A percentile compares a stretch with the other conserved stretches of the same genome.
These are phyloP conservation scores for Aphrophora alni DNA, from an alignment of 2,888 invertebrate species.

Conservation along the genomic window DNA sequence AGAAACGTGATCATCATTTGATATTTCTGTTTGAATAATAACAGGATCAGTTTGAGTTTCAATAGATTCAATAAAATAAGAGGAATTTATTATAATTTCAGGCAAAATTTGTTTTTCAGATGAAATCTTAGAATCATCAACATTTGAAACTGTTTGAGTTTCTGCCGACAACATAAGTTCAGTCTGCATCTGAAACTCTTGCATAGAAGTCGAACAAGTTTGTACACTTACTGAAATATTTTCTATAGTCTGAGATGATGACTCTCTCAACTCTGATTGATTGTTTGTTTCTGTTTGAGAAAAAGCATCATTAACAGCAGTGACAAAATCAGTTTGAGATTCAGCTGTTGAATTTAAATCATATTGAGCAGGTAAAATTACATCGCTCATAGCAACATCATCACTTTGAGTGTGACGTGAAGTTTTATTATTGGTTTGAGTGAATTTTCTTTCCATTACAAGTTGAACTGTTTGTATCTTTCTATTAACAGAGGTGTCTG, in stretches of 20 bases:
- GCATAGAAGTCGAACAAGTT: neutral
- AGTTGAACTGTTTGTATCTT: neutral
- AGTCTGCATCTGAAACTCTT: neutral
- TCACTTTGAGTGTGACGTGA: neutral
- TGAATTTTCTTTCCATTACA: neutral
- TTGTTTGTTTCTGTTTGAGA: conserved; percentile 32
- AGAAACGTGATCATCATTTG: neutral
- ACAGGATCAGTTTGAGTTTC: conserved; percentile 11
- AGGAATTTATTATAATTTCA: neutral
- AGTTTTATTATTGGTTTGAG: neutral
- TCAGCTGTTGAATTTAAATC: neutral
- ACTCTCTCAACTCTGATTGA: neutral
- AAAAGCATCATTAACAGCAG: neutral
- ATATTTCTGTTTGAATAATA: neutral
- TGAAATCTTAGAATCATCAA: neutral
- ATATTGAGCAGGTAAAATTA: neutral
- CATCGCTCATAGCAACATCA: neutral
- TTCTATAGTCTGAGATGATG: conserved; percentile 16
- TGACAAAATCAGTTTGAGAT: conserved; percentile 8
- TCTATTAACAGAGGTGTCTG: conserved; percentile 24
- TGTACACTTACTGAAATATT: neutral
- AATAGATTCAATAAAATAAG: neutral
- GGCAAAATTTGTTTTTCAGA: neutral
- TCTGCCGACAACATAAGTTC: neutral
- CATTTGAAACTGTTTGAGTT: neutral